Base-by-base conservation (phyloP, 1,140 invertebrate genomes). In the Euwallacea fornicatus region DNA sequence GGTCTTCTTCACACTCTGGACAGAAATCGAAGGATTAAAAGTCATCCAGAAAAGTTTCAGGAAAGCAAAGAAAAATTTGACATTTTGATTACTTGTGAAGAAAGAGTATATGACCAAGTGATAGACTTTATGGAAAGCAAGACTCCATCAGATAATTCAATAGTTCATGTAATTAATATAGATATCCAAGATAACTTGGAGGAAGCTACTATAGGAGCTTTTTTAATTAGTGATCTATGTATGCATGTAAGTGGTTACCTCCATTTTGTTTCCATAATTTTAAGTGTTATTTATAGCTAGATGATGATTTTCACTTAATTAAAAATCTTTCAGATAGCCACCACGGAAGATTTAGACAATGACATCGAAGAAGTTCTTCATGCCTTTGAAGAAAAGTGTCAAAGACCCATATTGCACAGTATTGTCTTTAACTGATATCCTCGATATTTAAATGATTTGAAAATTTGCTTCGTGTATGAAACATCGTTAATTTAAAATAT, bases 181-280 rank as follows among this genome's bases (percentile, higher is more conserved):
- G 97, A 99, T 80, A 98, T 99, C 80, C 95, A 97, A 82, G 98
- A 99, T 85, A 99, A 99, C 83, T 96, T 99, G 72, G 98, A 99
- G 85, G 98, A 99, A 82, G 98, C 98, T 0, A 97, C 97, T n/a
- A 92, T 99, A 79, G 98, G 98, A 71, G 98, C 98, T n/a, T 98
- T 99, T 84, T 85, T 98, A 70, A 97, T 99, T 72, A 95, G 93
- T 82, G 96, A 99, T 84, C 87, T 99, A 81, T 93, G 96, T 59
- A 89, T 90, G 59, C 89, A 93, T 88, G 93, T 95, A 88, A 82
- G 54, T 63, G 1, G 21, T 58, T 58, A 33, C 4, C 1, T 33
- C 21, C 1, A 33, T 33, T 33, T 33, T 33, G 4, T 33, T 33
- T 4, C 21, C 21, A 33, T 33, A 33, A 33, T 33, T 33, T 33